Evolutionary conservation across 1,140 invertebrate species (phyloP).

Genomic region (Stegodyphus mimosarum): DNA sequence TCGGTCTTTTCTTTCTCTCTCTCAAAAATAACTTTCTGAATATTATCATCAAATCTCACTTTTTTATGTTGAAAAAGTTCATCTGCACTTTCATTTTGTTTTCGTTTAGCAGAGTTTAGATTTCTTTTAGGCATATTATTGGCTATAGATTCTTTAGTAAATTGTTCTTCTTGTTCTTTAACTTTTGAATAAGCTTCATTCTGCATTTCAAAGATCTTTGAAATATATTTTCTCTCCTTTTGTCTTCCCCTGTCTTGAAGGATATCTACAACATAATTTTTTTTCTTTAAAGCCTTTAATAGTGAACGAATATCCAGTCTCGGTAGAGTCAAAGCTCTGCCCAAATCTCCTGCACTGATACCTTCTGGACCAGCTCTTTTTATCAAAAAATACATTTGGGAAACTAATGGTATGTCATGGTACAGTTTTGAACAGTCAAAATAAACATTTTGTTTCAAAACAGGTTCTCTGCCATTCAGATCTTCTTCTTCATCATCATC

Average conservation of each 20-base stretch:
- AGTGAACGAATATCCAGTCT: conserved; percentile 72
- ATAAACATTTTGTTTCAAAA: conserved; percentile 64
- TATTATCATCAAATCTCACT: not conserved
- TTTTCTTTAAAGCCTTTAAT: conserved; percentile 69
- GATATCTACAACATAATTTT: conserved; percentile 69
- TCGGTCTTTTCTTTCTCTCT: not conserved
- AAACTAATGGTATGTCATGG: conserved; percentile 65
- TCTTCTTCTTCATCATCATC: conserved; percentile 67
- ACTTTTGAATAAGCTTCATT: conserved; percentile 60
- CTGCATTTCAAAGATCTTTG: conserved; percentile 66
- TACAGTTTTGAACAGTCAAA: conserved; percentile 58
- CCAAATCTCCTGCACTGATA: conserved; percentile 69
- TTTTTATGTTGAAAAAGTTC: not conserved
- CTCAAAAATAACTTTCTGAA: not conserved
- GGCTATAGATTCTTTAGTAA: conserved; percentile 17
- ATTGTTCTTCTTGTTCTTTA: conserved; percentile 55
- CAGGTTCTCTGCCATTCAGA: conserved; percentile 67
- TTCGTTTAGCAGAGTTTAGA: not conserved
- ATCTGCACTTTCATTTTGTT: not conserved
- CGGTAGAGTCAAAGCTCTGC: conserved; percentile 69
- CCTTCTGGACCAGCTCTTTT: conserved; percentile 70
- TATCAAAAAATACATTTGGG: conserved; percentile 70
- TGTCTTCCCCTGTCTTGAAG: conserved; percentile 73
- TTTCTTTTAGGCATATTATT: not conserved
- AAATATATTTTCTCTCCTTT: conserved; percentile 67